Percentiles rank a stretch among this genome's conserved stretches.
Evolutionary conservation across 2,797 vertebrate genomes (phyloP).

Genomic region (Diceros bicornis): DNA sequence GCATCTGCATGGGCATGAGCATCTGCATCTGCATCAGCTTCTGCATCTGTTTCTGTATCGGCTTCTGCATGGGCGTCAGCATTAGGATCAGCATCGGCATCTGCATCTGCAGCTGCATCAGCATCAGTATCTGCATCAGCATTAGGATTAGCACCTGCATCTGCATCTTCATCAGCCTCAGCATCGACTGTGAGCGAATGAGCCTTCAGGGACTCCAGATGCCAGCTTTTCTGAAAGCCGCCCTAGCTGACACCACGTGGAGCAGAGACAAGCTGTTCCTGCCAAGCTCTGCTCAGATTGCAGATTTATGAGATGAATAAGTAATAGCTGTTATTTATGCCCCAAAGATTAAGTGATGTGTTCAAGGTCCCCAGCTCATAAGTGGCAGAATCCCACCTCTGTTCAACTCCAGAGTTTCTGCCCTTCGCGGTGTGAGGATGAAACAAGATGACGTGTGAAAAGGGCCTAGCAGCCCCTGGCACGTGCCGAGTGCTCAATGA

Average conservation of each 20-base stretch:
- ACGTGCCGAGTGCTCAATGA: rapidly evolving
- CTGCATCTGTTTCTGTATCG: too few species aligned
- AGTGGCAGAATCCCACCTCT: not conserved
- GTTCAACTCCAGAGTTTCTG: not conserved
- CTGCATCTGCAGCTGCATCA: too few species aligned
- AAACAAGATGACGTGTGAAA: rapidly evolving
- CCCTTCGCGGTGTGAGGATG: not conserved
- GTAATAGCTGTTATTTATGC: not conserved
- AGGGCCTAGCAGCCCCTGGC: not conserved
- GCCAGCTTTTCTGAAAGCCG: too few species aligned
- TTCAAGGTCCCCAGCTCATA: not conserved
- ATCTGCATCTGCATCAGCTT: not conserved
- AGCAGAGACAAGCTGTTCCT: not conserved
- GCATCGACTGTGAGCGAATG: not conserved
- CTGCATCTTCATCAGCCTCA: not conserved
- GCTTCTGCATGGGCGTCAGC: not conserved
- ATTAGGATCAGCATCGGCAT: not conserved
- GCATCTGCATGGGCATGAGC: not conserved
- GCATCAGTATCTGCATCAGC: not conserved
- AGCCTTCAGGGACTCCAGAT: not conserved
- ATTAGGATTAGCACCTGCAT: too few species aligned
- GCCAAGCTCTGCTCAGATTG: not conserved
- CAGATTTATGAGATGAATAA: not conserved
- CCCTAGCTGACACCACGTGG: not conserved
- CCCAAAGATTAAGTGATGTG: not conserved